phyloP scores from a whole-genome alignment of 2,113 vertebrate species.

The Dendrocopos noguchii region DNA sequence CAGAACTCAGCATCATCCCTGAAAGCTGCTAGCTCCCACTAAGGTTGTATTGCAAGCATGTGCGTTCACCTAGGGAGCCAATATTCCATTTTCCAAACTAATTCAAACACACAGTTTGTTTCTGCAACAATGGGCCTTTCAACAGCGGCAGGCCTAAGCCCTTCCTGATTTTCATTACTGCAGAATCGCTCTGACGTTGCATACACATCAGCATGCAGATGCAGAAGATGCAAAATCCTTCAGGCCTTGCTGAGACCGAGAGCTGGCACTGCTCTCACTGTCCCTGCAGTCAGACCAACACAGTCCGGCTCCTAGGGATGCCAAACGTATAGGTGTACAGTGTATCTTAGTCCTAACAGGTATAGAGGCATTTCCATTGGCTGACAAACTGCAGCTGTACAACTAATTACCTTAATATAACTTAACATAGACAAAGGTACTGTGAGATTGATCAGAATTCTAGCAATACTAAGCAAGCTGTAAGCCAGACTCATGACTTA shows the following conservation, averaged over 20 bases:
- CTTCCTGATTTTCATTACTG: background rate
- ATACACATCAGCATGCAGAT: background rate
- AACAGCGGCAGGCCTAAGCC: fast-evolving
- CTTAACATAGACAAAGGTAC: background rate
- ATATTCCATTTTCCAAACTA: background rate
- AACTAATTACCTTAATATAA: background rate
- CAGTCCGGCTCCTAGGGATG: background rate
- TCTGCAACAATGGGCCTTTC: background rate
- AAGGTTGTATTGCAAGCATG: background rate
- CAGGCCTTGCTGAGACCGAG: background rate
- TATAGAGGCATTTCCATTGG: fast-evolving
- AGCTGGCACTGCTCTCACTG: background rate
- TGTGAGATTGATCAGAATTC: background rate
- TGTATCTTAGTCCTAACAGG: background rate
- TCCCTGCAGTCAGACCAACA: fast-evolving
- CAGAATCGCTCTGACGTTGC: background rate
- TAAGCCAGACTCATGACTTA: background rate
- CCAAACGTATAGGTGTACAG: fast-evolving
- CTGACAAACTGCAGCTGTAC: background rate
- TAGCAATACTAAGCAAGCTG: background rate
- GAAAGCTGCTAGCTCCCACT: background rate
- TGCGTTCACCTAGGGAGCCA: background rate
- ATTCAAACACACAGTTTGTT: background rate
- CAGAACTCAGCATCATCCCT: background rate
- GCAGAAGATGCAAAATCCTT: background rate